Conservation (phyloP, 2,113 vertebrate species). For the Scomber japonicus region DNA sequence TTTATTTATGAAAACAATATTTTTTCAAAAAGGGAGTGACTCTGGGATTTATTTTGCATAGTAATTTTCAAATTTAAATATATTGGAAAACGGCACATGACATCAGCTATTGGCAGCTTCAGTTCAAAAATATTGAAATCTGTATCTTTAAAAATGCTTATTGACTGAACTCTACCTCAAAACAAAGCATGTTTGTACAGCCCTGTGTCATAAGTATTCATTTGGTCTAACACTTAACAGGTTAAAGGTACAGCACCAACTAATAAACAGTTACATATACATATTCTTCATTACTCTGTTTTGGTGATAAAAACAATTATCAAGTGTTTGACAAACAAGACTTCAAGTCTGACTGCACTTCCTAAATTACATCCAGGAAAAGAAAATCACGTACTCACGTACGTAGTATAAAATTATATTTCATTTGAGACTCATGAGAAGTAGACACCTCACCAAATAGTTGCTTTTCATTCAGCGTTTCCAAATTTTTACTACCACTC, state of each 20-base stretch:
- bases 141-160: slow-evolving; percentile 14
- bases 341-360: background rate
- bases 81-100: slow-evolving; percentile 15
- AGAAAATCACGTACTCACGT: slow-evolving; percentile 9
- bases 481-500: background rate
- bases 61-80: slow-evolving; percentile 16
- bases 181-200: slow-evolving; percentile 18
- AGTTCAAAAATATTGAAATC: slow-evolving; percentile 40
- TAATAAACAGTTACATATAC: background rate
- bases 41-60: slow-evolving; percentile 50
- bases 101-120: slow-evolving; percentile 16
- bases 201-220: background rate
- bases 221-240: slow-evolving; percentile 32
- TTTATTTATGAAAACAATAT: background rate
- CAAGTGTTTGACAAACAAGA: slow-evolving; percentile 21
- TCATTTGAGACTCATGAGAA: slow-evolving; percentile 1
- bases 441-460: background rate
- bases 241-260: slow-evolving; percentile 27
- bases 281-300: slow-evolving; percentile 1
- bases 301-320: slow-evolving; percentile 1
- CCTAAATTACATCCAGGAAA: background rate
- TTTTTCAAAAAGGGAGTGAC: slow-evolving; percentile 27
- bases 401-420: slow-evolving; percentile 3
- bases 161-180: background rate
- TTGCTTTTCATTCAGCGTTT: background rate